Conservation (phyloP, 2,797 vertebrate species). For the Austrolebias charrua region DNA sequence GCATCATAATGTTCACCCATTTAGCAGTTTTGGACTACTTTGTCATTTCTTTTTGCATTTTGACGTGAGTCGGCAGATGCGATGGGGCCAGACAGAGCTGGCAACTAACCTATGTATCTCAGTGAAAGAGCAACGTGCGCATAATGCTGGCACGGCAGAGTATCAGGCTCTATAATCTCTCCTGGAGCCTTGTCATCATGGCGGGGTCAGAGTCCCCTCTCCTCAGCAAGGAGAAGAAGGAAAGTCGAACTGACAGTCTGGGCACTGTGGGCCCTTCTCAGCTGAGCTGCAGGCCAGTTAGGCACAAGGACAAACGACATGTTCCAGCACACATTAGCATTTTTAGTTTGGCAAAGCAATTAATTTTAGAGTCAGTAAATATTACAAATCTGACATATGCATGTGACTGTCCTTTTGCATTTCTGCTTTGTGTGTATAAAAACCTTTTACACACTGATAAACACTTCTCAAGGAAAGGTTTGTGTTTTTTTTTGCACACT, state of each 20-base stretch:
- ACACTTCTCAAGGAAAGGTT: conserved; percentile 23
- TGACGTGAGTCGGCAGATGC: conserved; percentile 58
- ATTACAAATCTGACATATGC: conserved; percentile 30
- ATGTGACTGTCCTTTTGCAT: conserved; percentile 32
- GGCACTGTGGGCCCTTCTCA: conserved; percentile 52
- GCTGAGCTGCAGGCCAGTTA: conserved; percentile 51
- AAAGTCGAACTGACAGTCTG: conserved; percentile 66
- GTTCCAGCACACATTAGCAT: conserved; percentile 65
- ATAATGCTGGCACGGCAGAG: conserved; percentile 64
- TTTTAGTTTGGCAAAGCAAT: conserved; percentile 42
- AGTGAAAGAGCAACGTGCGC: conserved; percentile 71
- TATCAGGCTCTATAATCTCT: conserved; percentile 75
- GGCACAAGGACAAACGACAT: conserved; percentile 69
- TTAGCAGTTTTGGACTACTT: conserved; percentile 18
- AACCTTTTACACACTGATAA: conserved; percentile 4
- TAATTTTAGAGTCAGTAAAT: conserved; percentile 27
- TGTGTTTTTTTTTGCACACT: too few species aligned
- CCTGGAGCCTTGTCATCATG: conserved; percentile 70
- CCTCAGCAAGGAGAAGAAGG: conserved; percentile 39
- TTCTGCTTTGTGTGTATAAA: conserved; percentile 12
- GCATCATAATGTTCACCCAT: conserved; percentile 2
- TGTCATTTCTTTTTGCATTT: conserved; percentile 23
- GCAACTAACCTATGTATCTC: conserved; percentile 63
- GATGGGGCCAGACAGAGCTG: conserved; percentile 56
- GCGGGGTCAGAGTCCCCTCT: conserved; percentile 69